Evolutionary conservation across 2,113 vertebrate genomes (phyloP).

Genomic region (Corythornis cristatus): DNA sequence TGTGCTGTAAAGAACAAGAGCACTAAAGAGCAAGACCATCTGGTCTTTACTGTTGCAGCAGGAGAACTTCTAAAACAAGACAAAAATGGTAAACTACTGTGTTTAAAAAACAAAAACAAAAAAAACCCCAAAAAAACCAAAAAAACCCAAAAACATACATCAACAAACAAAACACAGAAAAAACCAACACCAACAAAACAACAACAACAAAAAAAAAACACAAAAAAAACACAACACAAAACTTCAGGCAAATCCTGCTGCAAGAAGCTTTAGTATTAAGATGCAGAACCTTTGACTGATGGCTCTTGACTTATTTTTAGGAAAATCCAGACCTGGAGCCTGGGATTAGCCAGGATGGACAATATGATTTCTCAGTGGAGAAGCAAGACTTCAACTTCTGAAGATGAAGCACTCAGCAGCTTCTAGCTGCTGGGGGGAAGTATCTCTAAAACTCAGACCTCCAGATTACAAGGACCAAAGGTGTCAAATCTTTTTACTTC

Average conservation of each 20-base stretch:
- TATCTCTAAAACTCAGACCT: not conserved
- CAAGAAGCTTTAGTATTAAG: not conserved
- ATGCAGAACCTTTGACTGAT: not conserved
- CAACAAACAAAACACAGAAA: too few relatives aligned
- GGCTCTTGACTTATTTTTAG: not conserved
- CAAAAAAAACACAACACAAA: too few relatives aligned
- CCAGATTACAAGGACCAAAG: not conserved
- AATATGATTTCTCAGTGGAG: not conserved
- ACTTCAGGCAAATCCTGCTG: not conserved
- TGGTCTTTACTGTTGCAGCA: not conserved
- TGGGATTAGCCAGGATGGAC: not conserved
- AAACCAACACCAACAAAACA: too few relatives aligned
- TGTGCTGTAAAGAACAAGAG: not conserved
- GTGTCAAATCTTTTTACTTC: not conserved
- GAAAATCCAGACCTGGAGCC: not conserved
- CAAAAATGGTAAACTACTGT: not conserved
- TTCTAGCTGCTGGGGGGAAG: not conserved
- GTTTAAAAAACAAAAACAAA: too few relatives aligned
- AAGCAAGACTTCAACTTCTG: constrained; percentile 47
- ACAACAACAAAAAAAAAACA: too few relatives aligned
- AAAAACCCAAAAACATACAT: too few relatives aligned
- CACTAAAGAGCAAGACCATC: too few relatives aligned
- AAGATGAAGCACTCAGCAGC: not conserved
- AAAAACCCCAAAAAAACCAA: too few relatives aligned
- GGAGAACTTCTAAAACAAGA: not conserved